Evolutionary conservation across 1,140 invertebrate species (phyloP), one percentile per base, ranked within the genome.

Genomic region (Bombus breviceps): DNA sequence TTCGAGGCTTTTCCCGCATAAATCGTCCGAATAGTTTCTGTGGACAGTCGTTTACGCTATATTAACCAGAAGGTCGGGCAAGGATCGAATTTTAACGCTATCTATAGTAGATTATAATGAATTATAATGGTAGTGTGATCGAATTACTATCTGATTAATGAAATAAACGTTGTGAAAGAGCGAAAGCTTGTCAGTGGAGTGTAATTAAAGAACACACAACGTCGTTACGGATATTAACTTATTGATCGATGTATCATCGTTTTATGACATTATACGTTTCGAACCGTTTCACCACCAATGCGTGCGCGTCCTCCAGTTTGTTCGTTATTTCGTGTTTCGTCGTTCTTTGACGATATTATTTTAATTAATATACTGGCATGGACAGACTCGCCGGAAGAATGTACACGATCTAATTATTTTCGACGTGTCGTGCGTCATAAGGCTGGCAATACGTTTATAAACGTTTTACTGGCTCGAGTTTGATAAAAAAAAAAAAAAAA

Each of bases 161-260:
- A 83, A 83, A 77, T 69, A 68, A 43, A 69, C 43, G 43, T 0
- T 15, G 8, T 22, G 22, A 12, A 9, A 68, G 66, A 77, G 74
- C 74, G 41, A 34, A 77, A 83, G 64, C 74, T 41, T 41, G 62
- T 57, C 53, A 32, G 59, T 25, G 41, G 18, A 25, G 28, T 41
- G 43, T 78, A 78, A 83, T 83, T 83, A 83, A 78, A 83, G 81
- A 64, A 77, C 81, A 57, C 62, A 34, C 10, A 62, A 62, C 34
- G 81, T 77, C n/a, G 74, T 83, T 83, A 76, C 81, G 81, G 74
- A 83, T 83, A 83, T 83, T 83, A 83, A 83, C 43, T 37, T 83
- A 83, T 83, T 41, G 81, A 83, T 83, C 73, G 59, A 68, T 83
- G 59, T 34, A 25, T 68, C 43, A n/a, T 4, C 62, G 34, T 76